A percentile compares a stretch with the other conserved stretches of the same genome.
Conservation (phyloP, 2,113 vertebrate genomes). For the Anhinga anhinga region DNA sequence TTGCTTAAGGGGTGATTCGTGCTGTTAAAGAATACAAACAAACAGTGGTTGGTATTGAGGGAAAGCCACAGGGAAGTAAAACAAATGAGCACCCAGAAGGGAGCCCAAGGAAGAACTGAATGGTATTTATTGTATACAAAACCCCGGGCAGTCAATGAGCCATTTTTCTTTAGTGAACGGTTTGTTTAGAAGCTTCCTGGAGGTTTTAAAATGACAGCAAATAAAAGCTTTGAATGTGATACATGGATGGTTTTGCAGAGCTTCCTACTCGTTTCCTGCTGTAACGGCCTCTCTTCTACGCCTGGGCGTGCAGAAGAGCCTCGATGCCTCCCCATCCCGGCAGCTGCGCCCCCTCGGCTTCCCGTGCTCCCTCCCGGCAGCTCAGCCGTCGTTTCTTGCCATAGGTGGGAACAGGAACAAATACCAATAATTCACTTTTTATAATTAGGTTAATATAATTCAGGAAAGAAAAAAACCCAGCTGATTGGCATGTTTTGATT, state of each 20-base stretch:
- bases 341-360: background rate
- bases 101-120: background rate
- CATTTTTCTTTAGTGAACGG: background rate
- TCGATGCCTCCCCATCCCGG: fast-evolving
- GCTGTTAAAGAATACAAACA: background rate
- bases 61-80: background rate
- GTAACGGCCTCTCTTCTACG: fast-evolving
- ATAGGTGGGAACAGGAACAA: fast-evolving
- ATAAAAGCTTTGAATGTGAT: background rate
- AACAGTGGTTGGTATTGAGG: background rate
- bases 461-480: background rate
- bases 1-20: background rate
- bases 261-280: background rate
- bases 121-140: background rate
- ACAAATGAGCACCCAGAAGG: background rate
- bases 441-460: fast-evolving
- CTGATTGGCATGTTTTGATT: fast-evolving
- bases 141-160: background rate
- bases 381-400: background rate
- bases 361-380: background rate
- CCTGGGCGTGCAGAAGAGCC: background rate
- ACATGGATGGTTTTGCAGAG: background rate
- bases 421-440: background rate
- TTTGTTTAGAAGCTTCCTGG: constrained; percentile 8
- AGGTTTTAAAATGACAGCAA: background rate